phyloP scores from a whole-genome alignment of 2,888 invertebrate genomes.

The Pseudoips prasinana region DNA sequence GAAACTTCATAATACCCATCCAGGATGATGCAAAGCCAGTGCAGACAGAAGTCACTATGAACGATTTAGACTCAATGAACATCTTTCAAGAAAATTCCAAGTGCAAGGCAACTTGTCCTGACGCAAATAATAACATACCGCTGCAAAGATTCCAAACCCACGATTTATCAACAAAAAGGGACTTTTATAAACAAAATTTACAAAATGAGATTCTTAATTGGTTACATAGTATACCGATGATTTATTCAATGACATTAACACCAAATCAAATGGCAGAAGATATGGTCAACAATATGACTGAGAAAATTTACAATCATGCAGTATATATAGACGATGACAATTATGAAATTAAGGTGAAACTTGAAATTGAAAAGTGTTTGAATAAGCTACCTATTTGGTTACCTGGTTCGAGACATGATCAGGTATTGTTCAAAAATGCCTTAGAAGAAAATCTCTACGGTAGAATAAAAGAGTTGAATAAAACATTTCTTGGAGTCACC shows the following conservation, averaged over 20 bases:
- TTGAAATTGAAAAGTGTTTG: constrained; percentile 41
- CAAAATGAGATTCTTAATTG: constrained; percentile 38
- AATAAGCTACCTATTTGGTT: constrained; percentile 41
- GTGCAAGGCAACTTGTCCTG: too few species aligned
- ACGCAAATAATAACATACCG: too few species aligned
- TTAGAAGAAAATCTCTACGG: constrained; percentile 39
- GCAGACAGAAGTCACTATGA: constrained; percentile 22
- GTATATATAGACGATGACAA: constrained; percentile 10
- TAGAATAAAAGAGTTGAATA: constrained; percentile 35
- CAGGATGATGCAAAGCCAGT: too few species aligned
- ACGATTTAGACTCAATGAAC: constrained; percentile 2
- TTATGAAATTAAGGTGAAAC: constrained; percentile 35
- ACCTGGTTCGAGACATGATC: constrained; percentile 32
- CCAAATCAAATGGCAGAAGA: constrained; percentile 36
- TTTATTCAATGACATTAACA: constrained; percentile 22
- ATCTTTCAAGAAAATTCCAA: too few species aligned
- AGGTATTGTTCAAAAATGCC: constrained; percentile 25
- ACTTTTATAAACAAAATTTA: constrained; percentile 35
- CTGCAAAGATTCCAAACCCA: too few species aligned
- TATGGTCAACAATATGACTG: constrained; percentile 38
- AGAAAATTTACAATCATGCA: constrained; percentile 35
- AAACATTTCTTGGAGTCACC: constrained; percentile 9
- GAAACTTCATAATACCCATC: too few species aligned
- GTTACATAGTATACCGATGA: constrained; percentile 43
- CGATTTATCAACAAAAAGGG: constrained; percentile 15